Conservation (phyloP, 1,140 invertebrate species). For the Ladona fulva region DNA sequence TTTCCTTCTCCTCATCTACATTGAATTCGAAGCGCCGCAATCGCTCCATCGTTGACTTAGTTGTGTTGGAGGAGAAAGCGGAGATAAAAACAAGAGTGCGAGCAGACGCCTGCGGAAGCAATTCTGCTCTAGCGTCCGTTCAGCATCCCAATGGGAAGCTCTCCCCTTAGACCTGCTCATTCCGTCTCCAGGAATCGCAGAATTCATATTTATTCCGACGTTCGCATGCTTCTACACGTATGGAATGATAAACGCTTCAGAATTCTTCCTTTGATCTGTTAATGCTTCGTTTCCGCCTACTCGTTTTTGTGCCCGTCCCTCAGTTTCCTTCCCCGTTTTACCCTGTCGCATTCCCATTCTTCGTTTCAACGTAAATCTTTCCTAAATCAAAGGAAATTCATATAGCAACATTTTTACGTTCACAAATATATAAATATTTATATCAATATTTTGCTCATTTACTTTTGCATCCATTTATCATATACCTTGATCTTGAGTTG, state of each 20-base stretch:
- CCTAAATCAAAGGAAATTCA: too few relatives aligned
- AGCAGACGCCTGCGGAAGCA: background rate
- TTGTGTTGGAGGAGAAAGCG: background rate
- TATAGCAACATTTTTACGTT: too few relatives aligned
- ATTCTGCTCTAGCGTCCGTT: background rate
- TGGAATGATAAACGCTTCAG: background rate
- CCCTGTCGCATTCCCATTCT: background rate
- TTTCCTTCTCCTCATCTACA: background rate
- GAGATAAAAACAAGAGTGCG: background rate
- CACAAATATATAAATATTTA: too few relatives aligned
- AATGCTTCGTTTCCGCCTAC: background rate
- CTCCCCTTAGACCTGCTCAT: background rate
- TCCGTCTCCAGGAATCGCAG: background rate
- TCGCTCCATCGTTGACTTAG: too few relatives aligned
- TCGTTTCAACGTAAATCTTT: background rate
- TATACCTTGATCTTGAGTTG: too few relatives aligned
- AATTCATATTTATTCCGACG: slow-evolving; percentile 2
- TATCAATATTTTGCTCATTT: too few relatives aligned
- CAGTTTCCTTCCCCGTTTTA: background rate
- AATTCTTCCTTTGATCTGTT: background rate
- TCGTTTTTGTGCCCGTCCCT: background rate
- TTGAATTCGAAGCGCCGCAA: background rate
- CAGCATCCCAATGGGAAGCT: too few relatives aligned
- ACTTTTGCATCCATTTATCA: too few relatives aligned
- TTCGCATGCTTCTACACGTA: background rate